Evolutionary conservation across 2,797 vertebrate species (phyloP).

Genomic region (Uromys caudimaculatus): DNA sequence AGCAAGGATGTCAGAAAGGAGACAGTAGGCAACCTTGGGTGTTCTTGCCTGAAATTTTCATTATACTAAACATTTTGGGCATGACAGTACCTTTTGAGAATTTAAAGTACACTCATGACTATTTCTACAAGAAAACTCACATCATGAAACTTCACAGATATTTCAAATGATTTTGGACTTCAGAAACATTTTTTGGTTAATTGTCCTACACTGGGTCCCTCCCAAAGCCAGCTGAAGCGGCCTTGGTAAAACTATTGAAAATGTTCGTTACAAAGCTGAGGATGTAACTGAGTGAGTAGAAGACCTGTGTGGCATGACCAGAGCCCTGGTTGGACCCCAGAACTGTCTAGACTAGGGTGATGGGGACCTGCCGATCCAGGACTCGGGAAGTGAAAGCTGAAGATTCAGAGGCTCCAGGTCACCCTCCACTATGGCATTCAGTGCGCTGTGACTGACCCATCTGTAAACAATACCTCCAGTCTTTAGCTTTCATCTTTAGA

Average conservation of each 20-base stretch:
- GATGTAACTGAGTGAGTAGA: not conserved
- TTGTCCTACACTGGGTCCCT: not conserved
- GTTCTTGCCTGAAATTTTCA: not conserved
- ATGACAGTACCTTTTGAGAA: not conserved
- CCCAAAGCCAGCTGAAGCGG: not conserved
- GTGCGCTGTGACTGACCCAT: not conserved
- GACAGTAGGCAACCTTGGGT: not conserved
- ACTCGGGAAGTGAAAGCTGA: not conserved
- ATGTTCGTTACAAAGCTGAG: not conserved
- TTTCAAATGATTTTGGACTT: conserved; percentile 20
- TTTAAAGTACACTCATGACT: not conserved
- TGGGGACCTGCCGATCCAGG: not conserved
- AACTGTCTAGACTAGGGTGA: not conserved
- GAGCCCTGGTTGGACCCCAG: not conserved
- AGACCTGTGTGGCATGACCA: not conserved
- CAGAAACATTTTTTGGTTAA: conserved; percentile 50
- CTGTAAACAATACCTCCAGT: conserved; percentile 7
- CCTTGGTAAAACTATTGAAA: conserved; percentile 15
- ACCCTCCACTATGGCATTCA: not conserved
- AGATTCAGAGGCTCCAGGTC: not conserved
- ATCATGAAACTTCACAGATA: not conserved
- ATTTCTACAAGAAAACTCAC: conserved; percentile 1
- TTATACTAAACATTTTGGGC: not conserved
- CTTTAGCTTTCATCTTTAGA: conserved; percentile 42
- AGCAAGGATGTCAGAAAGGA: not conserved